Evolutionary conservation across 2,113 vertebrate genomes (phyloP), one percentile per base, ranked within the genome.

Genomic region (Uria aalge): DNA sequence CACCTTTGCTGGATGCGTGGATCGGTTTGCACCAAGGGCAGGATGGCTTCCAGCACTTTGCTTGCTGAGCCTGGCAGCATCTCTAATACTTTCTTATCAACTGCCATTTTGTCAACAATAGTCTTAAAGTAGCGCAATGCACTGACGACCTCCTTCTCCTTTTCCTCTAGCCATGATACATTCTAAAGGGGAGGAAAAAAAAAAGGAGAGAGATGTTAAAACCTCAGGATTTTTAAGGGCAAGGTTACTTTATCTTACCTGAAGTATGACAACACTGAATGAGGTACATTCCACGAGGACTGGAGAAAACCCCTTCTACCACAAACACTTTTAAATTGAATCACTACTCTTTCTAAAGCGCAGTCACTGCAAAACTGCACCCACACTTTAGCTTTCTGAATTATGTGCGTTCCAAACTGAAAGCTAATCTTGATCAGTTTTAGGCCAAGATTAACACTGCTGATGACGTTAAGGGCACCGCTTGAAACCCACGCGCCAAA

Each of bases 81-180:
- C 97, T 99, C 99, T 74, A 99, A 93, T 0, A 99, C 99, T 91
- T 99, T 99, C 98, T 99, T 99, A 94, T 99, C 99, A 66, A 99
- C 98, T 3, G 98, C 99, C 99, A 99, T 99, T 97, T 99, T 99
- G 98, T 99, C 99, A 95, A 99, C 99, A 62, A 99, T 99, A 50
- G 99, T 99, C 98, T 99, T 99, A 87, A 99, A 99, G 97, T 99
- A 99, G 88, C 99, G 99, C 94, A 99, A 83, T 3, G 99, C 99
- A 69, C 99, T 99, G 93, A 99, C 99, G 3, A 99, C 99, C 36
- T 99, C 99, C 97, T 99, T 99, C 96, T 99, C 99, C 24, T 99
- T 99, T 86, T 99, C 99, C 86, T 99, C 99, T 71, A 99, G 98
- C 93, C 99, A 99, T 15, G 98, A 99, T 6, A 99, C 98, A 91